Conservation (phyloP, 2,888 invertebrate species). For the Harpalus rufipes region DNA sequence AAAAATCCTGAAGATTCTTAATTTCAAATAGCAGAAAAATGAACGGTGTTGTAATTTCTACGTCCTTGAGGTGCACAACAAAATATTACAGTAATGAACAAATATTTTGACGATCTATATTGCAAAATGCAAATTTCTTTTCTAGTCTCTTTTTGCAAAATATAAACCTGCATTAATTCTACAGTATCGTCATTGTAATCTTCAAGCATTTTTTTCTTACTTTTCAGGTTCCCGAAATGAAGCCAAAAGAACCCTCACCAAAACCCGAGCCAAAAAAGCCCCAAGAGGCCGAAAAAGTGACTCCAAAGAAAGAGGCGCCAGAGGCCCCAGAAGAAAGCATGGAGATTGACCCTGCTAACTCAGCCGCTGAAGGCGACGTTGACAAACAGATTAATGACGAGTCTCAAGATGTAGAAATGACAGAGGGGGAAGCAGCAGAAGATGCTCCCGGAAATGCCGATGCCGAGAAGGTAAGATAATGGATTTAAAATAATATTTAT, state of each 20-base stretch:
- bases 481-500: too few species aligned
- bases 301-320: background rate
- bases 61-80: too few species aligned
- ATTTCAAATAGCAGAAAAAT: too few species aligned
- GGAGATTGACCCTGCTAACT: background rate
- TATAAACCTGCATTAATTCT: too few species aligned
- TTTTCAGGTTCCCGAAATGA: constrained; percentile 46
- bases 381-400: background rate
- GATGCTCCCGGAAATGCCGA: background rate
- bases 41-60: too few species aligned
- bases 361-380: background rate
- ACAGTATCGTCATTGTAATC: too few species aligned
- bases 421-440: background rate
- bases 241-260: constrained; percentile 55
- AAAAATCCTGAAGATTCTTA: too few species aligned
- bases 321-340: background rate
- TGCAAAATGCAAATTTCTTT: too few species aligned
- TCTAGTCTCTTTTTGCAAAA: too few species aligned
- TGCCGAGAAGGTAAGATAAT: background rate
- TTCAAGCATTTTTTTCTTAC: background rate
- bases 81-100: too few species aligned
- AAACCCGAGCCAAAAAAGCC: constrained; percentile 58
- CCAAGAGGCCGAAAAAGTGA: background rate
- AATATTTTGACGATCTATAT: too few species aligned
- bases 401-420: background rate